Conservation (phyloP, 2,797 vertebrate species). For the Zenarchopterus dispar region DNA sequence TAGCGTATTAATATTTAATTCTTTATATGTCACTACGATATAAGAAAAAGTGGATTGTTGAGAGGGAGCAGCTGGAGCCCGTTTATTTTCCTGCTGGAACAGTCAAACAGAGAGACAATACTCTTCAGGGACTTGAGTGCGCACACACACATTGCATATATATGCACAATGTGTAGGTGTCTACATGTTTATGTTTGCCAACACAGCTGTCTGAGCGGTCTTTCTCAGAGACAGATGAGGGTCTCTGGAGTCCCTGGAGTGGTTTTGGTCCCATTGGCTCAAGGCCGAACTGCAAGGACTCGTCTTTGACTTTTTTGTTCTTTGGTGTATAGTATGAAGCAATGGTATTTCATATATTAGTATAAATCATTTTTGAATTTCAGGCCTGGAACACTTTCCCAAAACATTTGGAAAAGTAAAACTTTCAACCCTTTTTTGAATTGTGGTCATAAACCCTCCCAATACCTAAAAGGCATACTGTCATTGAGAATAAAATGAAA, state of each 20-base stretch:
- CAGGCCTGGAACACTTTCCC: too few relatives aligned
- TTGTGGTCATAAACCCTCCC: too few relatives aligned
- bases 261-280: constrained; percentile 87
- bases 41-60: constrained; percentile 74
- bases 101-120: constrained; percentile 48
- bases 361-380: too few relatives aligned
- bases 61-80: constrained; percentile 69
- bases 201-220: constrained; percentile 28
- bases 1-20: constrained; percentile 85
- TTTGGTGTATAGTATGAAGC: neutral
- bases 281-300: constrained; percentile 86
- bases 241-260: constrained; percentile 87
- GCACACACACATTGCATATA: neutral
- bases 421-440: too few relatives aligned
- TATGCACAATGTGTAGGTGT: constrained; percentile 35
- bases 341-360: neutral
- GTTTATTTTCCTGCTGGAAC: constrained; percentile 68
- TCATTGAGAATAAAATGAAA: too few relatives aligned
- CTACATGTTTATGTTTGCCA: constrained; percentile 35
- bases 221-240: constrained; percentile 84
- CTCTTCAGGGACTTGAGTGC: constrained; percentile 8
- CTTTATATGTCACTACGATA: constrained; percentile 81
- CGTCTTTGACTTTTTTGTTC: neutral
- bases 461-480: too few relatives aligned
- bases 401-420: too few relatives aligned